These are phyloP conservation scores for Oscheius myriophilus DNA, from an alignment of 2,888 invertebrate genomes.

Conservation along the genomic window DNA sequence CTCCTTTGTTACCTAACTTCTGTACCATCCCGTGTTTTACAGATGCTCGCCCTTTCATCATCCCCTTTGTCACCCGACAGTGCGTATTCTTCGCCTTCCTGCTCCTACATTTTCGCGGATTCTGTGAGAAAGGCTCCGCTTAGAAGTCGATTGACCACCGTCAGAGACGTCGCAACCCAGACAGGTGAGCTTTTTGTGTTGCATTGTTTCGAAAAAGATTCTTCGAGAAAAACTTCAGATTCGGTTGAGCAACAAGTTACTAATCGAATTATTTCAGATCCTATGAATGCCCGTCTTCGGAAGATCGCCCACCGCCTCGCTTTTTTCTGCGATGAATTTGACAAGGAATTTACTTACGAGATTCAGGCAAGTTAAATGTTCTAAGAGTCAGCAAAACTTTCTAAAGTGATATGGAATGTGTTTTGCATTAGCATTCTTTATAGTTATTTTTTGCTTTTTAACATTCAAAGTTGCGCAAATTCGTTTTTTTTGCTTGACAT, in stretches of 20 bases:
- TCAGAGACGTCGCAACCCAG: slow-evolving; percentile 16
- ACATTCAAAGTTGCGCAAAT: too few species aligned
- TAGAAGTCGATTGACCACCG: slow-evolving; percentile 7
- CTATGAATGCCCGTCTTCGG: not conserved
- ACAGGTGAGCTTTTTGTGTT: not conserved
- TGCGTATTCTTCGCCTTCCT: slow-evolving; percentile 2
- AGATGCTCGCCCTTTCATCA: slow-evolving; percentile 13
- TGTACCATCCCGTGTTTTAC: not conserved
- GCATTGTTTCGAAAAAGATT: slow-evolving; percentile 1
- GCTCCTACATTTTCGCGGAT: slow-evolving; percentile 2
- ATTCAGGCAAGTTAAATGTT: not conserved
- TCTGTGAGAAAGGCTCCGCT: slow-evolving; percentile 5
- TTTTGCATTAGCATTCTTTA: too few species aligned
- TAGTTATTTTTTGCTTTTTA: too few species aligned
- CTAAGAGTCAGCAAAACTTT: too few species aligned
- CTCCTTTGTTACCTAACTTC: not conserved
- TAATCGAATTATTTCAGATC: slow-evolving; percentile 13
- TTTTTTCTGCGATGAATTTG: slow-evolving; percentile 22
- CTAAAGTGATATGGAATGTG: too few species aligned
- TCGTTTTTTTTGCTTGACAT: too few species aligned
- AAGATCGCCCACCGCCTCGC: slow-evolving; percentile 20
- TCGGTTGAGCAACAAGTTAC: not conserved
- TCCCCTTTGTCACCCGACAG: not conserved
- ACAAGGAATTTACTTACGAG: slow-evolving; percentile 13
- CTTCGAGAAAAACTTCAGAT: not conserved